phyloP scores from a whole-genome alignment of 2,797 vertebrate genomes.

The Nasua narica region DNA sequence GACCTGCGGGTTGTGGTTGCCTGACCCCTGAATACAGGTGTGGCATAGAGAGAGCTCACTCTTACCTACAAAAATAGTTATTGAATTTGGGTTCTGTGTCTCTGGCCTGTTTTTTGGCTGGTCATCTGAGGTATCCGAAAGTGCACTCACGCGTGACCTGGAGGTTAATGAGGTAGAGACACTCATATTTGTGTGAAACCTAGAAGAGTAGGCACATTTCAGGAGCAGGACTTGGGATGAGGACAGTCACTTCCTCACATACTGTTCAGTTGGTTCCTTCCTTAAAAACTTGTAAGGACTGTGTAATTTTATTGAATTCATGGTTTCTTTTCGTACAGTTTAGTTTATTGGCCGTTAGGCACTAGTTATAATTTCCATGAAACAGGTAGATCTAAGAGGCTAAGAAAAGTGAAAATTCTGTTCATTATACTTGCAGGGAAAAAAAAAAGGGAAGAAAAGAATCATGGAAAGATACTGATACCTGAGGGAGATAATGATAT shows the following conservation, averaged over 20 bases:
- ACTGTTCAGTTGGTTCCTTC: background rate
- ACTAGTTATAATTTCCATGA: background rate
- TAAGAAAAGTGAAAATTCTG: background rate
- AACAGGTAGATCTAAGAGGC: background rate
- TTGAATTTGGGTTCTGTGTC: background rate
- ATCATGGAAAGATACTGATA: background rate
- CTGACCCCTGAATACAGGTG: background rate
- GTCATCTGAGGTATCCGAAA: background rate
- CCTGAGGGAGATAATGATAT: constrained; percentile 40
- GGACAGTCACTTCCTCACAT: background rate
- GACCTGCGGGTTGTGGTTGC: background rate
- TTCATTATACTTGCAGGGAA: background rate
- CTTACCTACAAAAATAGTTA: background rate
- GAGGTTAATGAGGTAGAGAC: background rate
- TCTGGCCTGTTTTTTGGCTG: background rate
- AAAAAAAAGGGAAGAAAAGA: background rate
- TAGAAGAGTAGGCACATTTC: background rate
- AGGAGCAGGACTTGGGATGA: background rate
- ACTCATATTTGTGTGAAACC: background rate
- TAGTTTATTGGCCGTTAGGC: background rate
- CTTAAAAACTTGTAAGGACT: background rate
- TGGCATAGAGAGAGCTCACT: background rate
- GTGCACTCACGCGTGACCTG: background rate
- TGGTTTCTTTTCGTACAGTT: background rate
- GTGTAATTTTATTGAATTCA: background rate